Conservation (phyloP, 2,888 invertebrate species). For the Conomelus anceps region DNA sequence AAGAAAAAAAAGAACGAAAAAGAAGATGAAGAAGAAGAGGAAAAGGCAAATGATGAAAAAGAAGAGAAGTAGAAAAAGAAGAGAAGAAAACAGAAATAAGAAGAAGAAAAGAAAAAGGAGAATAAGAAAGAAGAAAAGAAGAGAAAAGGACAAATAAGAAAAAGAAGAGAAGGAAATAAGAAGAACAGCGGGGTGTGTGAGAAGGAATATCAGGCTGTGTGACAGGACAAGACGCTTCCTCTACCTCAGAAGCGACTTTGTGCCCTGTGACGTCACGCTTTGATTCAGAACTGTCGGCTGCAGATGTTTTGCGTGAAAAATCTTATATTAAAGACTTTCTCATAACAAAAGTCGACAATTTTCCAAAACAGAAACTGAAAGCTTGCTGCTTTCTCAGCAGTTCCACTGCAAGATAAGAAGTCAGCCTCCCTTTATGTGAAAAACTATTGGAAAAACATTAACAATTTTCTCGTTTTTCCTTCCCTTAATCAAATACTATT, state of each 20-base stretch:
- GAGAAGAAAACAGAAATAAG: too few relatives aligned
- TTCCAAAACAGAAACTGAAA: neutral
- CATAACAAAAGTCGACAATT: neutral
- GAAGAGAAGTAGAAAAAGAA: neutral
- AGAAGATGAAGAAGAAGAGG: neutral
- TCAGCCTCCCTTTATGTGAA: neutral
- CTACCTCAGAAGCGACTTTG: neutral
- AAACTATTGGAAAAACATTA: neutral
- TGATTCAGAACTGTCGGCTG: neutral
- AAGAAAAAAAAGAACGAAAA: neutral
- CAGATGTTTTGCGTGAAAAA: neutral
- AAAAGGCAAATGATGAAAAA: neutral
- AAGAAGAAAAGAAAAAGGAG: too few relatives aligned
- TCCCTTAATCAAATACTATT: too few relatives aligned
- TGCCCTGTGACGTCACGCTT: neutral
- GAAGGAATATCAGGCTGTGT: too few relatives aligned
- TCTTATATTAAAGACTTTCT: neutral
- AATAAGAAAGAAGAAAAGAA: too few relatives aligned
- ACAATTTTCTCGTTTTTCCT: neutral
- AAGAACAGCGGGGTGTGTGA: too few relatives aligned
- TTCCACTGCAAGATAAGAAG: neutral
- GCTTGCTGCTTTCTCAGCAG: neutral
- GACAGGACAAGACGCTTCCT: neutral
- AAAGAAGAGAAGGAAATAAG: too few relatives aligned
- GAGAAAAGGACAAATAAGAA: too few relatives aligned